Evolutionary conservation across 2,888 invertebrate genomes (phyloP).

Genomic region (Ceraclea dissimilis): DNA sequence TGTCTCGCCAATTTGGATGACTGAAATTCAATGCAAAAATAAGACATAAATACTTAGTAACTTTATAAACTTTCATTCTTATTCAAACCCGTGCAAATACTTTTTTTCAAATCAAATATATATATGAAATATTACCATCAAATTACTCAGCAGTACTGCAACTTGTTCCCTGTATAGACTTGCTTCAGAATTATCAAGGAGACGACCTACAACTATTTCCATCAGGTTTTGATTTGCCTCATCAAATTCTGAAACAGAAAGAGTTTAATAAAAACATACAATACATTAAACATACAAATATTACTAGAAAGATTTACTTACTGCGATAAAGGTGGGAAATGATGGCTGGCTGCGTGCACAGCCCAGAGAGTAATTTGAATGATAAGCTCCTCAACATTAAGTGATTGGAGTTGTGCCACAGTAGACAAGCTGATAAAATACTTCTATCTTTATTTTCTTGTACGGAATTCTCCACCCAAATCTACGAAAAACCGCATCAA

Average conservation of each 20-base stretch:
- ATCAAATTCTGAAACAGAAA: conserved; percentile 32
- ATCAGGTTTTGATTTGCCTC: conserved; percentile 34
- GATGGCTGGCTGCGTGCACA: conserved; percentile 10
- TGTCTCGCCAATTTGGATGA: conserved; percentile 9
- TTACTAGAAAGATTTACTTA: too few relatives aligned
- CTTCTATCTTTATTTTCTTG: conserved; percentile 27
- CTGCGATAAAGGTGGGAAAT: conserved; percentile 14
- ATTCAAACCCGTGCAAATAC: too few relatives aligned
- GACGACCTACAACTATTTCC: conserved; percentile 32
- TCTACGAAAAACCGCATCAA: conserved; percentile 24
- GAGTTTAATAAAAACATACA: neutral
- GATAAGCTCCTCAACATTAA: conserved; percentile 14
- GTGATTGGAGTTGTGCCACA: conserved; percentile 18
- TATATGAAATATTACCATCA: conserved; percentile 28
- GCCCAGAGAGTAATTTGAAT: conserved; percentile 20
- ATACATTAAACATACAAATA: neutral
- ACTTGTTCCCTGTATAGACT: conserved; percentile 49
- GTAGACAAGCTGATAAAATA: conserved; percentile 15
- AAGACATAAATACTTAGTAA: neutral
- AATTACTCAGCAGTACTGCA: conserved; percentile 43
- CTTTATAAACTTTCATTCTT: too few relatives aligned
- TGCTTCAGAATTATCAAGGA: conserved; percentile 44
- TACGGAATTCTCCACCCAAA: conserved; percentile 30
- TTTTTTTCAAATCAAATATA: too few relatives aligned
- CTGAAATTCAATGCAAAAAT: conserved; percentile 14